Percentiles rank a stretch among this genome's conserved stretches.
Evolutionary conservation across 2,888 invertebrate genomes (phyloP).

Genomic region (Oeneis ivallda): DNA sequence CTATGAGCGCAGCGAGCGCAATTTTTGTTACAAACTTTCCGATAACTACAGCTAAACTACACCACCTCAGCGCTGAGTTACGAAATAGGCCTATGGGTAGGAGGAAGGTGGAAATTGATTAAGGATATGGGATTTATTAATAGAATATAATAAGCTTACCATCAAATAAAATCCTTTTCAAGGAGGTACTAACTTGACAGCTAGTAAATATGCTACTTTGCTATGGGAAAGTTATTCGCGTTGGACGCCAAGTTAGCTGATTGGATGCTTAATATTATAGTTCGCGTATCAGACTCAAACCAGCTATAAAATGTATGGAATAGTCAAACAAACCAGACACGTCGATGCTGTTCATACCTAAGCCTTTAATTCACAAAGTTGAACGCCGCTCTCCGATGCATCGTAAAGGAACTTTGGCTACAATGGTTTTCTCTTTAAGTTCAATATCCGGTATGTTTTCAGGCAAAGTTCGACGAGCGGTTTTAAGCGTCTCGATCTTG

Average conservation of each 20-base stretch:
- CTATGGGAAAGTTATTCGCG: background rate
- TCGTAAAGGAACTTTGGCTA: conserved; percentile 11
- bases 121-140: too few relatives aligned
- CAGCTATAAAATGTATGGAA: conserved; percentile 19
- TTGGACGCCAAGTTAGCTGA: background rate
- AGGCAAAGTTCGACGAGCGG: background rate
- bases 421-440: background rate
- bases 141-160: too few relatives aligned
- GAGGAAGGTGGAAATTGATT: too few relatives aligned
- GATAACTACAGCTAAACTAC: too few relatives aligned
- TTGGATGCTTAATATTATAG: conserved; percentile 12
- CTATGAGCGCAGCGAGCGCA: too few relatives aligned
- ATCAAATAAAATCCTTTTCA: too few relatives aligned
- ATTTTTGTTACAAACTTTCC: too few relatives aligned
- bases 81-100: too few relatives aligned
- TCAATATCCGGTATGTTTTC: conserved; percentile 2
- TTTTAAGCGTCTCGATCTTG: background rate
- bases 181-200: too few relatives aligned
- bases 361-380: conserved; percentile 15
- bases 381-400: conserved; percentile 4
- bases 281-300: conserved; percentile 1
- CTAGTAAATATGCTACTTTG: too few relatives aligned
- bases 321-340: conserved; percentile 11
- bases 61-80: too few relatives aligned
- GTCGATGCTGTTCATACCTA: conserved; percentile 10